Evolutionary conservation across 2,888 invertebrate genomes (phyloP).

Genomic region (Boloria euphrosyne): DNA sequence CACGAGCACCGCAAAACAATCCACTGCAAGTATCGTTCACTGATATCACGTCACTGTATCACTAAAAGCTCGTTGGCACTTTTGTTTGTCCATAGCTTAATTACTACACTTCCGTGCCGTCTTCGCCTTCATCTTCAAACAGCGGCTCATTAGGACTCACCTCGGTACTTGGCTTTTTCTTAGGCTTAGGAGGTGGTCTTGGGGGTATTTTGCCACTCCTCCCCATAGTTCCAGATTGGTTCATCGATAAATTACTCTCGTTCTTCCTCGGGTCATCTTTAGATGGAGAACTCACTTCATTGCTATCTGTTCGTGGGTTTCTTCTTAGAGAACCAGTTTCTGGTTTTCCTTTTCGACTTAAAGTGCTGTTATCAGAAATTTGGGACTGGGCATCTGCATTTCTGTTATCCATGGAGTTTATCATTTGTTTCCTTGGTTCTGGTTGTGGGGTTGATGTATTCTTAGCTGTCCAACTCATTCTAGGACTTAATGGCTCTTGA

Average conservation of each 20-base stretch:
- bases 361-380: slow-evolving; percentile 64
- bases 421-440: slow-evolving; percentile 70
- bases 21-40: slow-evolving; percentile 52
- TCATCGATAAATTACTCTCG: slow-evolving; percentile 61
- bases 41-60: slow-evolving; percentile 57
- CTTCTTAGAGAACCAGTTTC: slow-evolving; percentile 76
- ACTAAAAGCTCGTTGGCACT: slow-evolving; percentile 79
- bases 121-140: slow-evolving; percentile 94
- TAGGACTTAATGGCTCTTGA: slow-evolving; percentile 73
- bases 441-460: slow-evolving; percentile 75
- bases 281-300: slow-evolving; percentile 63
- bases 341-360: slow-evolving; percentile 78
- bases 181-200: slow-evolving; percentile 91
- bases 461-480: slow-evolving; percentile 79
- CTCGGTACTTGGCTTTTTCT: slow-evolving; percentile 86
- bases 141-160: slow-evolving; percentile 85
- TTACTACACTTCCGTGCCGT: slow-evolving; percentile 92
- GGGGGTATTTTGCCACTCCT: slow-evolving; percentile 88
- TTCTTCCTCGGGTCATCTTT: slow-evolving; percentile 68
- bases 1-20: slow-evolving; percentile 77
- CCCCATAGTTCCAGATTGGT: slow-evolving; percentile 74
- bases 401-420: slow-evolving; percentile 60
- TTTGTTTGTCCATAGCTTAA: slow-evolving; percentile 7
- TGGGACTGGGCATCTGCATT: slow-evolving; percentile 61
- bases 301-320: slow-evolving; percentile 61